These are phyloP conservation scores for Tenodera sinensis DNA, from an alignment of 2,888 invertebrate genomes.

Conservation along the genomic window DNA sequence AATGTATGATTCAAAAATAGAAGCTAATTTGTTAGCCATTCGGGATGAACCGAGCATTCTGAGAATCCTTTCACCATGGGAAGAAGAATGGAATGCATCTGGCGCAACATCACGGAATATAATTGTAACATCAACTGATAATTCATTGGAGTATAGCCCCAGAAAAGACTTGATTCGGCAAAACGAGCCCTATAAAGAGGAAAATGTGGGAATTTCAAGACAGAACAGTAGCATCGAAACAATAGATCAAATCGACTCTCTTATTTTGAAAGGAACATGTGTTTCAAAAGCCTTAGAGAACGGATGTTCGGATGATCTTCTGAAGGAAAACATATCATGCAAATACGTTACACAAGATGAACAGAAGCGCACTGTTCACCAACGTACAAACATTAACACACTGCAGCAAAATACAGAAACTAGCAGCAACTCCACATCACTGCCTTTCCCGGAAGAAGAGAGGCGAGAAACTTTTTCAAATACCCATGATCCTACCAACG, in stretches of 20 bases:
- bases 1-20: no score
- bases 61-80: background rate
- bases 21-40: background rate
- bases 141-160: background rate
- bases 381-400: no score
- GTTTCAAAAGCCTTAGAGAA: background rate
- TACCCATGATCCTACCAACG: background rate
- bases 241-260: background rate
- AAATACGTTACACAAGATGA: no score
- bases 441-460: background rate
- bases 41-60: background rate
- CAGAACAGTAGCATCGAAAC: background rate
- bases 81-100: background rate
- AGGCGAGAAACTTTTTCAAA: background rate
- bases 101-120: background rate
- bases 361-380: no score
- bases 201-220: background rate
- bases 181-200: background rate
- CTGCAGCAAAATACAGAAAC: background rate
- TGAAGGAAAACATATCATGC: no score
- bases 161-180: no score
- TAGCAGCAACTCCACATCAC: background rate
- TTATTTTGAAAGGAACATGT: background rate
- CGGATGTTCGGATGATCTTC: no score
- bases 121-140: background rate